phyloP scores from a whole-genome alignment of 2,888 invertebrate species.

The Tanypteryx hageni region DNA sequence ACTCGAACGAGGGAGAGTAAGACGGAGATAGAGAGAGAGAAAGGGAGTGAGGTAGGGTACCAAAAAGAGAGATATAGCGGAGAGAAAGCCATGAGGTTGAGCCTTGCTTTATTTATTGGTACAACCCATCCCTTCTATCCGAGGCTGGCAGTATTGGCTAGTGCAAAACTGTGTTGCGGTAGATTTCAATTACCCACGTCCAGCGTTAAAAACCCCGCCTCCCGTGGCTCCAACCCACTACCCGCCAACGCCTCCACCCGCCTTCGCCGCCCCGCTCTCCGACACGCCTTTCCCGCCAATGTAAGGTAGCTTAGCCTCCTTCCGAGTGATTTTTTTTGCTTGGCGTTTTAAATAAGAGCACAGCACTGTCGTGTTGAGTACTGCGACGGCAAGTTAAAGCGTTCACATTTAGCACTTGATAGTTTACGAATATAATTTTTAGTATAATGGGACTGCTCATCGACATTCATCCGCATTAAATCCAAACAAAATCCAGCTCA shows the following conservation, averaged over 20 bases:
- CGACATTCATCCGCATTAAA: no score
- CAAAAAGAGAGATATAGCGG: not conserved
- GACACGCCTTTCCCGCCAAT: not conserved
- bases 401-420: no score
- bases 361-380: no score
- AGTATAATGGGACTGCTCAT: no score
- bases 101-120: constrained; percentile 44
- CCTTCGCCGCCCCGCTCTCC: not conserved
- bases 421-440: no score
- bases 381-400: no score
- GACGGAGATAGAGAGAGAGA: not conserved
- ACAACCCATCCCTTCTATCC: constrained; percentile 45
- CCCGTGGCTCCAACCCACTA: not conserved
- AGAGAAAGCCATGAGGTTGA: constrained; percentile 28
- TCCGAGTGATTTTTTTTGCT: not conserved
- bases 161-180: constrained; percentile 66
- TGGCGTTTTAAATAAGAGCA: no score
- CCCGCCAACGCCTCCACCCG: not conserved
- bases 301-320: constrained; percentile 8
- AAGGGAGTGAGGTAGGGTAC: not conserved
- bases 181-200: constrained; percentile 65
- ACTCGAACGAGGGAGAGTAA: not conserved
- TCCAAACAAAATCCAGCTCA: no score
- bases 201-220: constrained; percentile 34
- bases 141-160: constrained; percentile 65